Evolutionary conservation across 35 echinoderm and acorn worm species (phyloP).

Genomic region (Ophioderma brevispina): DNA sequence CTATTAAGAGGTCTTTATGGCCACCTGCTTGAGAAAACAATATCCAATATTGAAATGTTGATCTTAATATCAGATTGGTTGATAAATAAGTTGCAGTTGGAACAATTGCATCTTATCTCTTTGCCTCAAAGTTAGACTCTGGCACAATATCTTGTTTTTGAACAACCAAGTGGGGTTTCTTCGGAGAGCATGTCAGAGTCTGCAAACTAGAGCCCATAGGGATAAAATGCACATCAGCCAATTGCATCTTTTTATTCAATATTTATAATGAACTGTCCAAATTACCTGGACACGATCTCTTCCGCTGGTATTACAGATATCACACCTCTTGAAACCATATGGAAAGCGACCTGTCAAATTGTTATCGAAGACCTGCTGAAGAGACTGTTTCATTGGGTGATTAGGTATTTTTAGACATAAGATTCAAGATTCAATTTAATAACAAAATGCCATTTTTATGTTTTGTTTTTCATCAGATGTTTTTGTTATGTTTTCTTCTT

Average conservation of each 20-base stretch:
- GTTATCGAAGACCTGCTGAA: too few species aligned
- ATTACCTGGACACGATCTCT: background rate
- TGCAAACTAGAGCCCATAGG: background rate
- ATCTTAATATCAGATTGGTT: constrained; percentile 11
- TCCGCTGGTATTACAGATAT: background rate
- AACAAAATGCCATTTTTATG: too few species aligned
- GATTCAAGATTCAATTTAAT: too few species aligned
- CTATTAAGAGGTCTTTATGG: constrained; percentile 13
- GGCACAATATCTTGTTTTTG: background rate
- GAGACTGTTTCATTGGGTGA: too few species aligned
- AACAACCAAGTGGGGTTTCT: background rate
- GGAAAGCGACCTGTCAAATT: too few species aligned
- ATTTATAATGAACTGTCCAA: background rate
- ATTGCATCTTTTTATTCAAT: background rate
- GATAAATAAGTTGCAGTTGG: constrained; percentile 2
- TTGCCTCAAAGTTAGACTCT: background rate
- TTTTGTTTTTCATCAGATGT: too few species aligned
- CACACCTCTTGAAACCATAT: too few species aligned
- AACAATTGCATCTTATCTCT: constrained; percentile 7
- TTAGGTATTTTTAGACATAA: too few species aligned
- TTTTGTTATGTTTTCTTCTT: too few species aligned
- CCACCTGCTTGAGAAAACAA: constrained; percentile 1
- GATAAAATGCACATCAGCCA: background rate
- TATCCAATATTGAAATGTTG: constrained; percentile 14
- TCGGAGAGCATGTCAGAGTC: too few species aligned